Conservation (phyloP, 2,888 invertebrate species). For the Drosophila nigricruria region DNA sequence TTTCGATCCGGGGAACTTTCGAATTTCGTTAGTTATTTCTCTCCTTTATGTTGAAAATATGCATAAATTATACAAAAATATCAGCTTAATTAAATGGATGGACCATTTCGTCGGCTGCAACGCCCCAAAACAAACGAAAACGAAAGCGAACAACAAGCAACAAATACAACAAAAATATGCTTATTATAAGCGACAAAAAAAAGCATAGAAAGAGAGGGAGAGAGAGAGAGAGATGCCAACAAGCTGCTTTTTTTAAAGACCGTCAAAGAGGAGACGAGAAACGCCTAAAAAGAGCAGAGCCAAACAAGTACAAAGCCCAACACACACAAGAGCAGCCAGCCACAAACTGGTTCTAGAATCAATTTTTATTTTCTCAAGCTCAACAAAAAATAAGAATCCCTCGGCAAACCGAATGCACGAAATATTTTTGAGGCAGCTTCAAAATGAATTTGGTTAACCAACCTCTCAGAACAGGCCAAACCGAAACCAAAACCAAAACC, state of each 20-base stretch:
- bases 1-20: slow-evolving; percentile 46
- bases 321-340: slow-evolving; percentile 8
- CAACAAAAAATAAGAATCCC: slow-evolving; percentile 55
- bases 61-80: slow-evolving; percentile 65
- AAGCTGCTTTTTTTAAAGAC: slow-evolving; percentile 10
- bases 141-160: slow-evolving; percentile 59
- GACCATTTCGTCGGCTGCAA: slow-evolving; percentile 53
- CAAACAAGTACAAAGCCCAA: slow-evolving; percentile 48
- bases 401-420: slow-evolving; percentile 61
- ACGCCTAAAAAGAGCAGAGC: slow-evolving; percentile 48
- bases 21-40: slow-evolving; percentile 26
- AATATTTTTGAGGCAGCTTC: slow-evolving; percentile 75
- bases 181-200: slow-evolving; percentile 32
- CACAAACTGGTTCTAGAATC: slow-evolving; percentile 79
- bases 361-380: slow-evolving; percentile 79
- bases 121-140: slow-evolving; percentile 67
- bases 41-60: slow-evolving; percentile 26
- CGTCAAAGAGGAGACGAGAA: slow-evolving; percentile 49
- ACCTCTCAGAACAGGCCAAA: slow-evolving; percentile 36
- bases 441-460: slow-evolving; percentile 75
- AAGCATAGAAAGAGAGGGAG: slow-evolving; percentile 17
- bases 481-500: slow-evolving; percentile 26
- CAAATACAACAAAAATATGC: slow-evolving; percentile 13
- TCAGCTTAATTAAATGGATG: slow-evolving; percentile 63
- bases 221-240: slow-evolving; percentile 16